phyloP scores from a whole-genome alignment of 2,113 vertebrate genomes.

The Xiphorhynchus elegans region DNA sequence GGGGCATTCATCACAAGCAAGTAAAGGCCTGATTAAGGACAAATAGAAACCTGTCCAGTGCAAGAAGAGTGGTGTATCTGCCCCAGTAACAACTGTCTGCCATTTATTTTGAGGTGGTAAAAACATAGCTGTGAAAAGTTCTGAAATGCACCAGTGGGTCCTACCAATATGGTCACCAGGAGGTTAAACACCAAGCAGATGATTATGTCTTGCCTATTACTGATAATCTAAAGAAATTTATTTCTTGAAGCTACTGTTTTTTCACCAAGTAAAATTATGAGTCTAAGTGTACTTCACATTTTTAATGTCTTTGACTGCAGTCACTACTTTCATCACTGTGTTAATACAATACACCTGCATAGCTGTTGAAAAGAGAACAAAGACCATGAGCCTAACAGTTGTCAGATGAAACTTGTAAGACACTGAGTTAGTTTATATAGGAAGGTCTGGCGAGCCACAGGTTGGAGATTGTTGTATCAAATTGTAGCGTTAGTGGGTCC shows the following conservation, averaged over 20 bases:
- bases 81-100: not conserved
- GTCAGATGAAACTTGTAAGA: not conserved
- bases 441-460: rapidly evolving
- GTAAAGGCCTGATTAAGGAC: not conserved
- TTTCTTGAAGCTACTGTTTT: not conserved
- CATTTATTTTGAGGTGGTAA: not conserved
- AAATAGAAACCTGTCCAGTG: not conserved
- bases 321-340: not conserved
- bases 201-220: not conserved
- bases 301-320: not conserved
- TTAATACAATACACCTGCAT: not conserved
- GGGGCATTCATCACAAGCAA: not conserved
- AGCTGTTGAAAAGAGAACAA: not conserved
- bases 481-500: too few species aligned
- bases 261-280: not conserved
- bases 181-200: not conserved
- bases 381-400: not conserved
- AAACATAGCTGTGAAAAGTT: not conserved
- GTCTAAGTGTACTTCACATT: rapidly evolving
- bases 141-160: not conserved
- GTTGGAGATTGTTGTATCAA: rapidly evolving
- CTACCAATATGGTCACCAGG: not conserved
- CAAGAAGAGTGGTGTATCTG: not conserved
- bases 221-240: not conserved
- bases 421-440: not conserved